Percentiles rank a stretch among this genome's conserved stretches.
Evolutionary conservation across 2,888 invertebrate genomes (phyloP).

Genomic region (Erpobdella octoculata): DNA sequence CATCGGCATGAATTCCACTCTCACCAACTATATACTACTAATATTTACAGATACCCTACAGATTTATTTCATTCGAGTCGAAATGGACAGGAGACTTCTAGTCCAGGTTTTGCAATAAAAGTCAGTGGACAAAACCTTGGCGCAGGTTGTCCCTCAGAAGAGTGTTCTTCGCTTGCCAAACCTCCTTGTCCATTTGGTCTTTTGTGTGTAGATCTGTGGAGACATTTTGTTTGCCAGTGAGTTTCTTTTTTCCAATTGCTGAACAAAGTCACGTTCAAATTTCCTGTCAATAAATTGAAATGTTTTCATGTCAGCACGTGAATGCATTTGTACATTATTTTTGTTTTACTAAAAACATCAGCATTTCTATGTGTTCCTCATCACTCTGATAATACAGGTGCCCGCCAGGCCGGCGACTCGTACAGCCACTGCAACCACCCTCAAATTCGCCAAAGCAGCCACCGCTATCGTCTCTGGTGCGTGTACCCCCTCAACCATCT

Average conservation of each 20-base stretch:
- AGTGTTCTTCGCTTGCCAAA: slow-evolving; percentile 27
- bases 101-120: neutral
- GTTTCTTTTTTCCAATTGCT: slow-evolving; percentile 4
- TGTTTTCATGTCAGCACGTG: no score
- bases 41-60: no score
- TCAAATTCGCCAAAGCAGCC: neutral
- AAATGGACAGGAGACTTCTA: no score
- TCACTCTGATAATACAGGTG: neutral
- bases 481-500: no score
- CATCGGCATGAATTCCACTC: slow-evolving; percentile 9
- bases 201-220: slow-evolving; percentile 92
- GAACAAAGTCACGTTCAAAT: no score
- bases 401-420: neutral
- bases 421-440: neutral
- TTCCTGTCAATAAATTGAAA: no score
- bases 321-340: no score
- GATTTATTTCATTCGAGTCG: no score
- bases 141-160: slow-evolving; percentile 35
- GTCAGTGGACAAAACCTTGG: slow-evolving; percentile 33
- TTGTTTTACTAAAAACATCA: no score
- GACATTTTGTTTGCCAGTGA: slow-evolving; percentile 80
- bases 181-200: slow-evolving; percentile 59
- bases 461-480: no score
- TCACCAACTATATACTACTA: slow-evolving; percentile 24
- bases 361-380: neutral